A percentile compares a stretch with the other conserved stretches of the same genome.
These are phyloP conservation scores for Encarsia formosa DNA, from an alignment of 2,888 invertebrate species.

Conservation along the genomic window DNA sequence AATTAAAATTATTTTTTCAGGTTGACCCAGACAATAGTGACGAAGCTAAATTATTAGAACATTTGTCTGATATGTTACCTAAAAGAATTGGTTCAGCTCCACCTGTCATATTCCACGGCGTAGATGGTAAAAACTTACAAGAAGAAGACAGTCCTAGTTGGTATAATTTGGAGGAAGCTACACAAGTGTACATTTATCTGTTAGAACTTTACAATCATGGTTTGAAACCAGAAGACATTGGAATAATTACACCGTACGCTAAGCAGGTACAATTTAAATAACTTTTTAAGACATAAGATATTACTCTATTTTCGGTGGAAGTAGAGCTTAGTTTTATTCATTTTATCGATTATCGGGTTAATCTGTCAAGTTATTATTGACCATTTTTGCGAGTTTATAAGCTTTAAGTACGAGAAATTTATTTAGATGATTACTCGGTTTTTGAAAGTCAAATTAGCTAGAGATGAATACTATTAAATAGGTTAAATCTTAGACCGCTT, in stretches of 20 bases:
- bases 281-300: no score
- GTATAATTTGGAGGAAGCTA: constrained; percentile 83
- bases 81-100: constrained; percentile 48
- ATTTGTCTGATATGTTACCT: constrained; percentile 48
- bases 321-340: no score
- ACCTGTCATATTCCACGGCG: constrained; percentile 67
- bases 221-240: constrained; percentile 68
- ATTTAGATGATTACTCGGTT: no score
- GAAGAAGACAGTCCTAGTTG: constrained; percentile 80
- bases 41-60: constrained; percentile 49
- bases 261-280: no score
- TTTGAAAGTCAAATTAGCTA: no score
- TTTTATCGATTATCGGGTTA: no score
- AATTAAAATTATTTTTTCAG: constrained; percentile 33
- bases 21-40: constrained; percentile 48
- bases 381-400: no score
- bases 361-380: no score
- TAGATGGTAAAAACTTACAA: constrained; percentile 66
- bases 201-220: constrained; percentile 64
- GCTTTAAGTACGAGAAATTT: no score
- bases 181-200: constrained; percentile 61
- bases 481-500: no score
- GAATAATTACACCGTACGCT: constrained; percentile 87
- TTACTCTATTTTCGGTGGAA: no score
- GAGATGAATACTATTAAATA: no score